A percentile compares a stretch with the other conserved stretches of the same genome.
Evolutionary conservation across 2,797 vertebrate genomes (phyloP).

Genomic region (Gobio occitaniae): DNA sequence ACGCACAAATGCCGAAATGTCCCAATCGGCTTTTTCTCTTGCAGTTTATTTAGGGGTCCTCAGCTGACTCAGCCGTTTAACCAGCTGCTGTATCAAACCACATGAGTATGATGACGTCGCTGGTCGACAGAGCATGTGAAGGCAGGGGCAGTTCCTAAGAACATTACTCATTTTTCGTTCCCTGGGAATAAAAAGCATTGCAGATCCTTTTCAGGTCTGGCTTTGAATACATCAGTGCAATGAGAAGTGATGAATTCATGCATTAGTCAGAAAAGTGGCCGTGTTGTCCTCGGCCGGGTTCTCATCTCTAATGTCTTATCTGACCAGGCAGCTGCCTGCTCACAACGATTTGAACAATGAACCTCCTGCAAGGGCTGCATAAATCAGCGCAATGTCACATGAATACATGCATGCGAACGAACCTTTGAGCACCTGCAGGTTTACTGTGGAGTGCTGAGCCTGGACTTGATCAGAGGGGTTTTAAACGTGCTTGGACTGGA

Average conservation of each 20-base stretch:
- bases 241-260: constrained; percentile 38
- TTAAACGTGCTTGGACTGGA: constrained; percentile 24
- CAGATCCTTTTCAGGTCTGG: not conserved
- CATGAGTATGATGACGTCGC: not conserved
- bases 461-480: constrained; percentile 20
- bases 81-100: constrained; percentile 26
- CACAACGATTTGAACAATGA: constrained; percentile 71
- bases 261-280: constrained; percentile 46
- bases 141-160: not conserved
- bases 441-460: constrained; percentile 48
- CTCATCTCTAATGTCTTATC: constrained; percentile 61
- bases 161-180: not conserved
- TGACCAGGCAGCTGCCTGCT: constrained; percentile 57
- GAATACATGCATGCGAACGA: constrained; percentile 60
- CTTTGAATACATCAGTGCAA: constrained; percentile 30
- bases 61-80: constrained; percentile 14
- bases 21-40: not conserved
- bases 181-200: not conserved
- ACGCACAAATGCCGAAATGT: not conserved
- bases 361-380: constrained; percentile 60
- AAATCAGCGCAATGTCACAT: constrained; percentile 58
- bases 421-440: constrained; percentile 44
- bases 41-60: not conserved
- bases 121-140: not conserved
- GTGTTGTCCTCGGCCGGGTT: constrained; percentile 51